A percentile compares a stretch with the other conserved stretches of the same genome.
Evolutionary conservation across 2,888 invertebrate genomes (phyloP).

Genomic region (Scaptomyza reducta): DNA sequence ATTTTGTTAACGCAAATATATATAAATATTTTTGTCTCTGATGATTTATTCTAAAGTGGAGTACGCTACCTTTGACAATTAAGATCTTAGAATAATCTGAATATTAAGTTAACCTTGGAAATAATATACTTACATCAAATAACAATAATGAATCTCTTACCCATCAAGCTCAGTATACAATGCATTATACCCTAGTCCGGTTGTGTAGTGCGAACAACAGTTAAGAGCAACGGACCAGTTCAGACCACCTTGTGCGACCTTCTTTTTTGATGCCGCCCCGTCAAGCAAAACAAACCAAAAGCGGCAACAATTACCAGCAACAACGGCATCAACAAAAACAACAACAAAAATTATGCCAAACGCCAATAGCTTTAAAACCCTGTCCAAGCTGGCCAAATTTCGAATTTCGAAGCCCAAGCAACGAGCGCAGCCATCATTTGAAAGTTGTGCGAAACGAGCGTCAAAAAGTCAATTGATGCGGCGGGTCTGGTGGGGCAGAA

Average conservation of each 20-base stretch:
- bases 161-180: background rate
- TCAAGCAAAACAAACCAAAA: slow-evolving; percentile 52
- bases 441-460: slow-evolving; percentile 71
- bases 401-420: slow-evolving; percentile 56
- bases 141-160: too few species aligned
- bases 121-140: too few species aligned
- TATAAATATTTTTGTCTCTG: too few species aligned
- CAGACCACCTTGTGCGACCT: slow-evolving; percentile 82
- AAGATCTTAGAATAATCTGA: too few species aligned
- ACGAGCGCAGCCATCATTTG: slow-evolving; percentile 60
- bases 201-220: slow-evolving; percentile 34
- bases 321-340: slow-evolving; percentile 27
- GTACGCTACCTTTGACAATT: too few species aligned
- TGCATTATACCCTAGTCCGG: slow-evolving; percentile 1
- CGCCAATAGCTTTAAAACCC: slow-evolving; percentile 59
- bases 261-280: slow-evolving; percentile 73
- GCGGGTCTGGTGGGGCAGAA: background rate
- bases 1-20: too few species aligned
- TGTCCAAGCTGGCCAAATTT: slow-evolving; percentile 37
- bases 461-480: slow-evolving; percentile 29
- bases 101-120: too few species aligned
- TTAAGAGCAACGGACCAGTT: slow-evolving; percentile 42
- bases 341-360: slow-evolving; percentile 73
- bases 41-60: too few species aligned
- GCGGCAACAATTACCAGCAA: slow-evolving; percentile 71